Conservation (phyloP, 2,113 vertebrate species). For the Chiloscyllium plagiosum region DNA sequence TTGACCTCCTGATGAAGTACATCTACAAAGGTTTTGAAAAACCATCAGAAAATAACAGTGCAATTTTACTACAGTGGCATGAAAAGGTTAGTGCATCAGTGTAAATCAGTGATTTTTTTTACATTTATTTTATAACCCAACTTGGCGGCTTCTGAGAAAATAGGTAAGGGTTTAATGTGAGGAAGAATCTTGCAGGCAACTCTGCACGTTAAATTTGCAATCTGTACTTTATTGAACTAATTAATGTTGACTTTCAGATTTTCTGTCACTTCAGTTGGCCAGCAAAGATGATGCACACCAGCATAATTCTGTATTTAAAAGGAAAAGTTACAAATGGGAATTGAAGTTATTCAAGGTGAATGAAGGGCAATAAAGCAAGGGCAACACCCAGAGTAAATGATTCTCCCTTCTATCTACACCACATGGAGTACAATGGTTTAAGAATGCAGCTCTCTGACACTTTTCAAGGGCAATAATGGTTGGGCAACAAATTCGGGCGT, state of each 20-base stretch:
- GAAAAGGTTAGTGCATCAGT: conserved; percentile 73
- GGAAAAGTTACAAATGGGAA: background rate
- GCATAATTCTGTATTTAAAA: background rate
- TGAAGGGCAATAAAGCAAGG: background rate
- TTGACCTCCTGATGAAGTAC: conserved; percentile 97
- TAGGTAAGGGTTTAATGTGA: background rate
- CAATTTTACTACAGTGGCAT: conserved; percentile 90
- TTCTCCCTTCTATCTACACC: too few relatives aligned
- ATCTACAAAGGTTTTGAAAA: conserved; percentile 98
- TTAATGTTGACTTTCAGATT: background rate
- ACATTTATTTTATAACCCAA: background rate
- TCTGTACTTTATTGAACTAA: background rate
- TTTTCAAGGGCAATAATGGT: too few relatives aligned
- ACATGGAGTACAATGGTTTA: too few relatives aligned
- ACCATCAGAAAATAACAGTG: conserved; percentile 95
- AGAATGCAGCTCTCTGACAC: too few relatives aligned
- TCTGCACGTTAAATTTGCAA: background rate
- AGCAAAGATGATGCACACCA: background rate
- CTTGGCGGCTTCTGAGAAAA: background rate
- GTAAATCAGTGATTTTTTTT: background rate
- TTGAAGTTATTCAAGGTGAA: background rate
- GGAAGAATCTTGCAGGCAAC: background rate
- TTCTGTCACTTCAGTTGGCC: background rate
- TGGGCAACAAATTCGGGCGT: too few relatives aligned
- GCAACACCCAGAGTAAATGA: too few relatives aligned